A percentile compares a stretch with the other conserved stretches of the same genome.
Conservation (phyloP, 2,113 vertebrate genomes). For the Oreamnos americanus region DNA sequence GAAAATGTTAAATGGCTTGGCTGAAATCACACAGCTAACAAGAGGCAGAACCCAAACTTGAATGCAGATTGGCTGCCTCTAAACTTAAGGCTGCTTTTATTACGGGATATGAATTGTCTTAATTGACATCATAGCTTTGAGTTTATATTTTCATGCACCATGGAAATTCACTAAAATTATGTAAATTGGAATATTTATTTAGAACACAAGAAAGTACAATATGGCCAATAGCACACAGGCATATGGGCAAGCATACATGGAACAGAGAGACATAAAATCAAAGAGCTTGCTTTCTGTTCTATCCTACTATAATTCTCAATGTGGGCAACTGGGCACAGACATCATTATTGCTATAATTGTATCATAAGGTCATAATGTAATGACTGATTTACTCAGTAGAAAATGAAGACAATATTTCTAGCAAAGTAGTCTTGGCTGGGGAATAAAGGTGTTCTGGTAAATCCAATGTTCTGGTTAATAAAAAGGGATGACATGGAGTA, state of each 20-base stretch:
- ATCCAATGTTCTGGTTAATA: slow-evolving; percentile 50
- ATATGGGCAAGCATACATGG: not conserved
- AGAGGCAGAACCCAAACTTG: not conserved
- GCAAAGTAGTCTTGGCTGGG: not conserved
- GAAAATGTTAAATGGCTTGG: not conserved
- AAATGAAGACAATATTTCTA: slow-evolving; percentile 38
- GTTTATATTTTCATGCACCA: slow-evolving; percentile 59
- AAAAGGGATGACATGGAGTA: slow-evolving; percentile 35
- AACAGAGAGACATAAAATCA: not conserved
- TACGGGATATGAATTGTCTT: not conserved
- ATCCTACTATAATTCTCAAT: not conserved
- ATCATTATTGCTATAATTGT: not conserved
- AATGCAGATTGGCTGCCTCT: not conserved
- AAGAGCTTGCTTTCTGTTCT: not conserved
- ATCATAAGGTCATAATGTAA: not conserved
- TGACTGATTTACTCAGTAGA: not conserved
- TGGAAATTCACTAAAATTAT: slow-evolving; percentile 74
- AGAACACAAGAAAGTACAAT: slow-evolving; percentile 69
- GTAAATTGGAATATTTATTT: slow-evolving; percentile 78
- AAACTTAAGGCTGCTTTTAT: not conserved
- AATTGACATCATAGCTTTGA: slow-evolving; percentile 52
- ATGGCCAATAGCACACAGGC: slow-evolving; percentile 48
- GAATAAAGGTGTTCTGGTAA: not conserved
- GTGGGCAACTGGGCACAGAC: not conserved
- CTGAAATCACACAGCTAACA: not conserved